These are phyloP conservation scores for Medauroidea extradentata DNA, from an alignment of 1,140 invertebrate genomes.

Conservation along the genomic window DNA sequence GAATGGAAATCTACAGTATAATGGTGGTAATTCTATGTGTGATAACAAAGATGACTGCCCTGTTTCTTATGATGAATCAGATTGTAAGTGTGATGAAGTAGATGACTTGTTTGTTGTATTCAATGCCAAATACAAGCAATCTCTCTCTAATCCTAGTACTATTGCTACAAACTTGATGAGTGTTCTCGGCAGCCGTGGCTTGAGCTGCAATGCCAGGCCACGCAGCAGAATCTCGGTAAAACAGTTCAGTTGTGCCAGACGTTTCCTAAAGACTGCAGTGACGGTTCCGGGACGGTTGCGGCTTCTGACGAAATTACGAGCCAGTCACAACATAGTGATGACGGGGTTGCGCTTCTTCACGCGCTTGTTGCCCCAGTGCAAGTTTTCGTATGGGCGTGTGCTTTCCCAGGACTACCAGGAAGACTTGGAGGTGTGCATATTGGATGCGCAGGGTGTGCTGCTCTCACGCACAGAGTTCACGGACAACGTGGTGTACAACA, in stretches of 20 bases:
- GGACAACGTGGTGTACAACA: slow-evolving; percentile 9
- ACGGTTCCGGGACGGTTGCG: slow-evolving; percentile 4
- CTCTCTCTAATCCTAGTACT: neutral
- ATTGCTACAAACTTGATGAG: neutral
- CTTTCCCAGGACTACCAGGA: slow-evolving; percentile 2
- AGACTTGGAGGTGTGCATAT: slow-evolving; percentile 3
- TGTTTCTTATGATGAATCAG: no score
- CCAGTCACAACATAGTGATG: neutral
- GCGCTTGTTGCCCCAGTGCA: slow-evolving; percentile 4
- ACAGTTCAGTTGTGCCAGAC: slow-evolving; percentile 5
- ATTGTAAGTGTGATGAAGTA: no score
- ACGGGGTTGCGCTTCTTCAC: slow-evolving; percentile 7
- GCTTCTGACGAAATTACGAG: slow-evolving; percentile 3
- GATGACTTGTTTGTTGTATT: no score
- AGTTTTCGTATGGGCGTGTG: neutral
- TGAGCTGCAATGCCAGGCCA: neutral
- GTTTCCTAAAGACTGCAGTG: slow-evolving; percentile 8
- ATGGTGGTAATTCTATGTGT: no score
- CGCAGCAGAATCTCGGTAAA: neutral
- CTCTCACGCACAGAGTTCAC: slow-evolving; percentile 3
- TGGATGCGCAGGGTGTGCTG: neutral
- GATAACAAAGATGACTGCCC: no score
- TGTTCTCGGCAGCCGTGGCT: neutral
- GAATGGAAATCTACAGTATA: neutral
- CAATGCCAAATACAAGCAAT: neutral